Percentiles rank a stretch among this genome's conserved stretches.
phyloP scores from a whole-genome alignment of 2,888 invertebrate genomes.

The Aquatica leii region DNA sequence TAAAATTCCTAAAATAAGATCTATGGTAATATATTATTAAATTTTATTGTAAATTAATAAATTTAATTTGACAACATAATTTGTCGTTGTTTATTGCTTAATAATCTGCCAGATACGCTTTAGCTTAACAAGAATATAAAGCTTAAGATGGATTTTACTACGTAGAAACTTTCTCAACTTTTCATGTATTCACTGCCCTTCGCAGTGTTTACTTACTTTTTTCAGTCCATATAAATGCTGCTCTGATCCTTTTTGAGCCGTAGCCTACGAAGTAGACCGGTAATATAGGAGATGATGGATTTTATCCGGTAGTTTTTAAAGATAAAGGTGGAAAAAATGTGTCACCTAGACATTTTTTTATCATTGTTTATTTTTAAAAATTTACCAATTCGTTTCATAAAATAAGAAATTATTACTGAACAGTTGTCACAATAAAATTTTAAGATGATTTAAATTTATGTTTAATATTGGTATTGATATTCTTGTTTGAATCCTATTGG shows the following conservation, averaged over 20 bases:
- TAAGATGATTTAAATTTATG: no score
- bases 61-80: no score
- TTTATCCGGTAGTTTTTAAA: constrained; percentile 18
- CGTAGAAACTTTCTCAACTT: constrained; percentile 20
- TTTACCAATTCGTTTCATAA: neutral
- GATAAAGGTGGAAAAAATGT: constrained; percentile 12
- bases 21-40: no score
- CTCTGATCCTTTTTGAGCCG: constrained; percentile 23
- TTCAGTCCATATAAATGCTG: constrained; percentile 27
- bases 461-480: no score
- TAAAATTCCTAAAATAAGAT: no score
- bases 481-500: no score
- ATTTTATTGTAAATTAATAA: no score
- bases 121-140: no score
- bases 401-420: no score
- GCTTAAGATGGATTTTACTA: neutral
- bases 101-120: no score
- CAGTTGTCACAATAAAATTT: no score
- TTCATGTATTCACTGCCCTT: constrained; percentile 18
- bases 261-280: constrained; percentile 15
- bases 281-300: constrained; percentile 22
- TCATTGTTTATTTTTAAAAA: neutral
- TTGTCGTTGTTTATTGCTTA: no score
- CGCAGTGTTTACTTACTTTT: constrained; percentile 22
- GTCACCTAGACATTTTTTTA: constrained; percentile 13